Percentiles rank a stretch among this genome's conserved stretches.
These are phyloP conservation scores for Neodiprion fabricii DNA, from an alignment of 1,140 invertebrate genomes.

Conservation along the genomic window DNA sequence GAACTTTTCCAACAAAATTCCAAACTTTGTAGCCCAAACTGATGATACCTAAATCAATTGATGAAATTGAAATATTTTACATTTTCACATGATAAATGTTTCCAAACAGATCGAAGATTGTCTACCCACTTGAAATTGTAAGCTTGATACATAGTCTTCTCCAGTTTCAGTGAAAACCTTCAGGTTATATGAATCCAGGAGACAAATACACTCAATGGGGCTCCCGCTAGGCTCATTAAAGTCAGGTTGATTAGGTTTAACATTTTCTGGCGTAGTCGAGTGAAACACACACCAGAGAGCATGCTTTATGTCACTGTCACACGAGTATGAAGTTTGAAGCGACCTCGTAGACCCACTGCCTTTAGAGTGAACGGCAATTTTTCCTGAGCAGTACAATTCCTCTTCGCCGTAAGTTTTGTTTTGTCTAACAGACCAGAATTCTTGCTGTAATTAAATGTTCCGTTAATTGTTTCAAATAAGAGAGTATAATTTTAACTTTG, in stretches of 20 bases:
- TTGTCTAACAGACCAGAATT: conserved; percentile 76
- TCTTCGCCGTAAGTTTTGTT: conserved; percentile 69
- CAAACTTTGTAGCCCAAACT: conserved; percentile 80
- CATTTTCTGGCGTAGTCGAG: conserved; percentile 63
- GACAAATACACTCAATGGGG: conserved; percentile 69
- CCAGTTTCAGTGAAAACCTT: conserved; percentile 81
- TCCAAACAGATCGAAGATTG: conserved; percentile 20
- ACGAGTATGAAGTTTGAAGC: conserved; percentile 74
- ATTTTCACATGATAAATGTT: conserved; percentile 14
- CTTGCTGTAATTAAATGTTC: conserved; percentile 50
- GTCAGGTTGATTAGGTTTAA: conserved; percentile 42
- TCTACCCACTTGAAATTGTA: conserved; percentile 84
- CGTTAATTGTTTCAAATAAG: conserved; percentile 13
- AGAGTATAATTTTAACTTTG: background rate
- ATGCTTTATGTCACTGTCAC: conserved; percentile 80
- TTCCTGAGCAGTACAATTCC: conserved; percentile 87
- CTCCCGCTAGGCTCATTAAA: conserved; percentile 36
- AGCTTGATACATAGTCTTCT: conserved; percentile 80
- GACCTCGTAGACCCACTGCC: conserved; percentile 58
- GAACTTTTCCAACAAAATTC: conserved; percentile 76
- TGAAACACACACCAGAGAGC: conserved; percentile 82
- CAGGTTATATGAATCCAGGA: conserved; percentile 79
- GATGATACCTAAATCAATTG: conserved; percentile 55
- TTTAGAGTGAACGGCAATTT: conserved; percentile 82
- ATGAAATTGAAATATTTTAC: background rate